These are phyloP conservation scores for Phalacrocorax aristotelis DNA, from an alignment of 2,113 vertebrate species.

Conservation along the genomic window DNA sequence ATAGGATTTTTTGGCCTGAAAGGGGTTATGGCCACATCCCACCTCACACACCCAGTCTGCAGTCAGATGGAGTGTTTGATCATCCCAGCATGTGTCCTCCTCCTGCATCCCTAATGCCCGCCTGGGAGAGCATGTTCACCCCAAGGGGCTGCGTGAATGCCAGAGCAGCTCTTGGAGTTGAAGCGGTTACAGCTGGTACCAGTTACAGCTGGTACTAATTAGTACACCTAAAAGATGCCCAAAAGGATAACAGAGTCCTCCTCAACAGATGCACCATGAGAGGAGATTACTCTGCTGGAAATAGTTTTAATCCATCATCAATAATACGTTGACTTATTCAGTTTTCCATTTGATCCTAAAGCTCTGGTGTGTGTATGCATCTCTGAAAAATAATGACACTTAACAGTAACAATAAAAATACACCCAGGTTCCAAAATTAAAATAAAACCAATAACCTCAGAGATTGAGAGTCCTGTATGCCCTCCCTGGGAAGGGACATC, in stretches of 20 bases:
- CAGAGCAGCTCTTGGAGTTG: not conserved
- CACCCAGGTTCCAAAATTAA: not conserved
- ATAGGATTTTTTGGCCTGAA: not conserved
- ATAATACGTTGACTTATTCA: not conserved
- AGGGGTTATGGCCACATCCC: not conserved
- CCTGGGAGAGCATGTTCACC: not conserved
- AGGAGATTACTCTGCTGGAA: not conserved
- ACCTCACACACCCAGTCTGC: not conserved
- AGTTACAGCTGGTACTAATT: not conserved
- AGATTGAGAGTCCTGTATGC: accelerated
- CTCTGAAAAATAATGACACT: not conserved
- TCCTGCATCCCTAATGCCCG: accelerated
- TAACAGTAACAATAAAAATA: not conserved
- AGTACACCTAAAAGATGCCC: constrained; percentile 17
- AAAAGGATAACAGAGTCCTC: not conserved
- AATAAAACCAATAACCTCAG: not conserved
- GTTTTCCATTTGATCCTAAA: constrained; percentile 12
- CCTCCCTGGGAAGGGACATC: not conserved
- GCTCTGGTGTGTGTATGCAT: not conserved
- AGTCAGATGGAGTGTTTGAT: not conserved
- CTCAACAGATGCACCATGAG: not conserved
- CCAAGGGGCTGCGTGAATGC: not conserved
- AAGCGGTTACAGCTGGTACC: not conserved
- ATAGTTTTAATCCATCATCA: not conserved
- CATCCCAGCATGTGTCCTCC: not conserved